Percentiles rank a stretch among this genome's conserved stretches.
Evolutionary conservation across 2,113 vertebrate genomes (phyloP).

Genomic region (Nyctereutes procyonoides): DNA sequence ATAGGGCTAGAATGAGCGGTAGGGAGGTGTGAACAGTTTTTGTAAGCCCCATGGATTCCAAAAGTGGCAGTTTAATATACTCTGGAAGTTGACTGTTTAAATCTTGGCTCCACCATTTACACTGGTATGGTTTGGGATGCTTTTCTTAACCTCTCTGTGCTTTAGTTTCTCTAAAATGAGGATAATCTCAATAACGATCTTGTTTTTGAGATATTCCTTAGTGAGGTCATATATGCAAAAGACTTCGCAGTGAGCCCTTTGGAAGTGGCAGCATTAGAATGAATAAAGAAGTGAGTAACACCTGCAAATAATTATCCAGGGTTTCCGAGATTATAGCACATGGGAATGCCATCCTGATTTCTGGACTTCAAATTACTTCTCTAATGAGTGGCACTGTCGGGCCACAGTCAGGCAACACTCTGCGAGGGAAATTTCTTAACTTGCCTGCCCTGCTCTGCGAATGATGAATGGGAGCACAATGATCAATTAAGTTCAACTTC

Average conservation of each 20-base stretch:
- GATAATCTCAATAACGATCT: neutral
- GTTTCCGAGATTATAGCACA: neutral
- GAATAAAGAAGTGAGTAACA: neutral
- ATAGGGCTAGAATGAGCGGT: accelerated
- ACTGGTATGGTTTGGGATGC: neutral
- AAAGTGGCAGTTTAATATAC: neutral
- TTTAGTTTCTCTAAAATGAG: neutral
- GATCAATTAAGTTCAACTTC: neutral
- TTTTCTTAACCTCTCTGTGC: neutral
- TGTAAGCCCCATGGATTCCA: neutral
- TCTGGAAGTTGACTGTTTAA: neutral
- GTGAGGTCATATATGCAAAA: neutral
- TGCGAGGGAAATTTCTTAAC: neutral
- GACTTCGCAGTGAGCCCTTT: neutral
- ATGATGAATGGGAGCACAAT: neutral
- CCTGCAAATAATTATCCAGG: neutral
- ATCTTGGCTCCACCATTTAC: neutral
- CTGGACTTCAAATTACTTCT: neutral
- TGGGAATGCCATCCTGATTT: neutral
- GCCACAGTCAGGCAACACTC: neutral
- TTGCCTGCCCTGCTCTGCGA: neutral
- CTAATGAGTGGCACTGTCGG: neutral
- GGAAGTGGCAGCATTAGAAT: neutral
- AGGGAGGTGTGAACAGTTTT: too few relatives aligned
- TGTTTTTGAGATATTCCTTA: neutral